Base-by-base conservation (phyloP, 2,797 vertebrate genomes). In the Myotis vivesi region DNA sequence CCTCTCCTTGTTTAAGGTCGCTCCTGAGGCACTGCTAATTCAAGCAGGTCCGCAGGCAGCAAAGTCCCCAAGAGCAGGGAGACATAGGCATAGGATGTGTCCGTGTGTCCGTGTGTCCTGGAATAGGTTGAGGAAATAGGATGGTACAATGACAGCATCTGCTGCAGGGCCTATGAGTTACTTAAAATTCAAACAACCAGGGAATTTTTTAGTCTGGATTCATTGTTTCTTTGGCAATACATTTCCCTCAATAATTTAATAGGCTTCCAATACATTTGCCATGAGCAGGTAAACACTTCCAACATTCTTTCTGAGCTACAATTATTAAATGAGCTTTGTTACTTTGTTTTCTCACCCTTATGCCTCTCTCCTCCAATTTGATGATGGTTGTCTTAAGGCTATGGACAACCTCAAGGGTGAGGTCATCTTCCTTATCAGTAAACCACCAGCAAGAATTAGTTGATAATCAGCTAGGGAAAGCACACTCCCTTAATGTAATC, bases 351-450 rank as follows among this genome's bases (percentile, higher is more conserved):
- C 62, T 89, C 33, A 46, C 15, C 11, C 25, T 94, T 22, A 11
- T 19, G 19, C 23, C 20, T 79, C 87, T 80, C 36, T 89, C 57
- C 15, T 36, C 57, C 69, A 75, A 79, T 66, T 90, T 85, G 90
- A 51, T 51, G 66, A 57, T 12, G 5, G 44, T 33, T 57, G 11
- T 55, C 46, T 57, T 38, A 36, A 79, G 46, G 46, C n/a, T 49
- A 8, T 20, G 23, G 59, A 25, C 55, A 68, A 87, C 85, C 69
- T 41, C 23, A 19, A 96, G 46, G 38, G 36, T 59, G 80, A 87
- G 72, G 30, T 66, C 20, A 93, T 81, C 84, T 83, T 96, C 30
- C 46, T 90, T 90, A 89, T 85, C 93, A 91, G 30, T 51, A 86
- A 94, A n/a, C 33, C 71, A 62, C 33, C 62, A 94, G 66, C 30